A percentile compares a stretch with the other conserved stretches of the same genome.
These are phyloP conservation scores for Actenoides lindsayi DNA, from an alignment of 2,113 vertebrate species.

Conservation along the genomic window DNA sequence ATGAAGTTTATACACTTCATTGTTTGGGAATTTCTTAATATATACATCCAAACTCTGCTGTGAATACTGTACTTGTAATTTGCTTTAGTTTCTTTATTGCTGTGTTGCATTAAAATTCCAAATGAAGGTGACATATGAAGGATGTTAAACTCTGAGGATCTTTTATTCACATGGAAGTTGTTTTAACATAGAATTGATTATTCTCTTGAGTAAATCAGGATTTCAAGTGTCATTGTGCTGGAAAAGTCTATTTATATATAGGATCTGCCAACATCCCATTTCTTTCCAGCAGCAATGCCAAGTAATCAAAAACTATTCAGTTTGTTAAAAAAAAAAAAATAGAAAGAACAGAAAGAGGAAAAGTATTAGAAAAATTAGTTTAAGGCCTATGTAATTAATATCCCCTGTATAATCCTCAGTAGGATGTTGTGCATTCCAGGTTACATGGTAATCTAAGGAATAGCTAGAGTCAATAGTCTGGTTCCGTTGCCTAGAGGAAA, in stretches of 20 bases:
- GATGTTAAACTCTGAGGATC: neutral
- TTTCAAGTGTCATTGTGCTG: conserved; percentile 8
- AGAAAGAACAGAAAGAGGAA: neutral
- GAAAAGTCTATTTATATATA: neutral
- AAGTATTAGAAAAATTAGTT: neutral
- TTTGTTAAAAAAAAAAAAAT: neutral
- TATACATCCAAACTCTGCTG: neutral
- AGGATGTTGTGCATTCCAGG: neutral
- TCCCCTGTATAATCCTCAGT: neutral
- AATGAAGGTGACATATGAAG: neutral
- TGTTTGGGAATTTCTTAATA: neutral
- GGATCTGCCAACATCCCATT: neutral
- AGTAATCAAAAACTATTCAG: neutral
- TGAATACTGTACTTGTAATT: neutral
- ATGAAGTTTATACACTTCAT: neutral
- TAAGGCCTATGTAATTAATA: neutral
- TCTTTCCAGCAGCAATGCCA: conserved; percentile 27
- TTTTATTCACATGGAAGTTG: neutral
- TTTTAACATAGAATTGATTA: conserved; percentile 1
- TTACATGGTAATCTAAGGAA: neutral
- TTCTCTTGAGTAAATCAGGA: neutral
- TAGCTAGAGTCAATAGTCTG: neutral
- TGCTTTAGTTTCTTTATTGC: neutral
- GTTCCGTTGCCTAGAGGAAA: conserved; percentile 18
- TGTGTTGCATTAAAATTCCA: neutral